A percentile compares a stretch with the other conserved stretches of the same genome.
Evolutionary conservation across 2,888 invertebrate genomes (phyloP).

Genomic region (Corythucha ciliata): DNA sequence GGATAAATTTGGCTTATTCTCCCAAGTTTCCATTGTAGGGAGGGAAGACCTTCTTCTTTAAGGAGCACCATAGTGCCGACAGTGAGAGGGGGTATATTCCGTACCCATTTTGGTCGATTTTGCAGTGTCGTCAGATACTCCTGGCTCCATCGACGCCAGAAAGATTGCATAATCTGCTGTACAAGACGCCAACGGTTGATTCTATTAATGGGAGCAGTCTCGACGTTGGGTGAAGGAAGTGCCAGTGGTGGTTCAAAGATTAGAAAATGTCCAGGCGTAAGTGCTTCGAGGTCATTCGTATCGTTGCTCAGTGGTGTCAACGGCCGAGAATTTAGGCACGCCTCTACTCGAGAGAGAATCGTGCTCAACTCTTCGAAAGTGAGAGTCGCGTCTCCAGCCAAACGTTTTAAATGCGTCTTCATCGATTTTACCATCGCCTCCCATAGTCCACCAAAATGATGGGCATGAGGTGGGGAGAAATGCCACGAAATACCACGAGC

Average conservation of each 20-base stretch:
- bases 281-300: constrained; percentile 9
- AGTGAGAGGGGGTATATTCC: not conserved
- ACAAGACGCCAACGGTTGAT: constrained; percentile 6
- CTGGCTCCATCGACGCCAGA: constrained; percentile 8
- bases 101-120: not conserved
- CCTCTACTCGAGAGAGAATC: not conserved
- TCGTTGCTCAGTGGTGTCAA: constrained; percentile 7
- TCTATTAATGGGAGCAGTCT: not conserved
- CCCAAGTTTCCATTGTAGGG: constrained; percentile 1
- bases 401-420: no score
- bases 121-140: constrained; percentile 14
- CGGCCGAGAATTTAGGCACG: constrained; percentile 2
- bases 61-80: not conserved
- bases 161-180: constrained; percentile 1
- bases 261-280: constrained; percentile 22
- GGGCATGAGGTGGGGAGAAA: no score
- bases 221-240: not conserved
- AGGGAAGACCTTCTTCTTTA: not conserved
- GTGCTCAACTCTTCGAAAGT: no score
- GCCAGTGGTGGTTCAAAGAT: constrained; percentile 8
- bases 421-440: no score
- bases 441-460: no score
- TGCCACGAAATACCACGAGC: no score
- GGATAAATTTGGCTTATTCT: not conserved
- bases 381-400: no score